Evolutionary conservation across 2,888 invertebrate species (phyloP), one percentile per base, ranked within the genome.

Genomic region (Mylabris sibirica): DNA sequence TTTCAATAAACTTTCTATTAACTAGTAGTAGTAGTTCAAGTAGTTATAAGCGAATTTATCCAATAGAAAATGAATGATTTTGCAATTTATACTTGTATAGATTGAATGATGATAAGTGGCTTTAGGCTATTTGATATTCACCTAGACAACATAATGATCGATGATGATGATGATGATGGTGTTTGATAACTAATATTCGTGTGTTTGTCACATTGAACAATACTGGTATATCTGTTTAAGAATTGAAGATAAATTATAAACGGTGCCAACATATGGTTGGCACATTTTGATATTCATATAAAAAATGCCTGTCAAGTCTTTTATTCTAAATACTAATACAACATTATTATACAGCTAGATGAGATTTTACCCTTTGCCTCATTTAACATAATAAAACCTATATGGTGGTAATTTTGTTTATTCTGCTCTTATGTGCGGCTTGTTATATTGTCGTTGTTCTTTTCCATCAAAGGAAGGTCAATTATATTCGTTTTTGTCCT

Each of bases 201-300:
- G n/a, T n/a, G n/a, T n/a, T n/a, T n/a, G n/a, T n/a, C n/a, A n/a
- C n/a, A n/a, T 44, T n/a, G 49, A 41, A 41, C 41, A 41, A 49
- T 49, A 49, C 20, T 8, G 8, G 17, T 17, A 5, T 20, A 1
- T 6, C 20, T 49, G 5, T 17, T 20, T 20, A 20, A 17, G 49
- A 49, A 49, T 49, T 17, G 49, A n/a, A 41, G 41, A 41, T 4
- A 17, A 9, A 49, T 49, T 49, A 24, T 59, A 26, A 26, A 59
- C 9, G 59, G 60, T 34, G 60, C 41, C 35, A 60, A 35, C 60
- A 60, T 60, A 41, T 60, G 60, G 60, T 60, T 60, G 35, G 60
- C 60, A 60, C 41, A 60, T 60, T 60, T 35, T 60, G 34, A 34
- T 14, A 4, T 17, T 41, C 14, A 14, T 41, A 11, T 35, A 12